Conservation (phyloP, 37 sponge, comb jelly and placozoan genomes). For the Spongilla lacustris region DNA sequence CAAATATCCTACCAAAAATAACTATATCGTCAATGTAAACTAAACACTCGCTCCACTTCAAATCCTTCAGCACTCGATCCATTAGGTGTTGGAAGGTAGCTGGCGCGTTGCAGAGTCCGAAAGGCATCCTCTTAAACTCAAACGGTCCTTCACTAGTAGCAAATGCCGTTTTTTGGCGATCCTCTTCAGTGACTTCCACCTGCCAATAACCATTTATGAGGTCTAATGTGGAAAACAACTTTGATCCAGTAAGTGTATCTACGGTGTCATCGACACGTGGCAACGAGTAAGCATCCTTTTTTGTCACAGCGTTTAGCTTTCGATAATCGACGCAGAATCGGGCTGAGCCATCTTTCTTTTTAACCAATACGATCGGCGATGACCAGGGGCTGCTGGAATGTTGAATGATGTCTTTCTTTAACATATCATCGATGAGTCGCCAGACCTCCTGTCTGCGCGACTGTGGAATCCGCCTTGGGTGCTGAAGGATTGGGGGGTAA, state of each 20-base stretch:
- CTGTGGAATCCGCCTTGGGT: slow-evolving; percentile 39
- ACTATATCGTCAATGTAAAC: slow-evolving; percentile 45
- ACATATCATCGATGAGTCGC: slow-evolving; percentile 32
- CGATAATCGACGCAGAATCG: slow-evolving; percentile 78
- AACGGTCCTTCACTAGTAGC: slow-evolving; percentile 33
- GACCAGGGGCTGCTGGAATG: slow-evolving; percentile 58
- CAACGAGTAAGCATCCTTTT: slow-evolving; percentile 63
- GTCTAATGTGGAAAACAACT: slow-evolving; percentile 44
- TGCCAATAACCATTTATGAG: slow-evolving; percentile 47
- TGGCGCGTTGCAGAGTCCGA: slow-evolving; percentile 47
- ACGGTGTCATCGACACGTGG: too few relatives aligned
- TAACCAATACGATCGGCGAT: slow-evolving; percentile 48
- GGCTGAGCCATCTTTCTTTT: slow-evolving; percentile 44
- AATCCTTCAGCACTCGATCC: slow-evolving; percentile 20
- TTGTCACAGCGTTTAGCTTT: slow-evolving; percentile 52
- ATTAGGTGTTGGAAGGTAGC: slow-evolving; percentile 44
- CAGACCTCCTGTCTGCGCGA: slow-evolving; percentile 23
- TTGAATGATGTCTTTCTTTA: slow-evolving; percentile 40
- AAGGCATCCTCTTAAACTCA: slow-evolving; percentile 57
- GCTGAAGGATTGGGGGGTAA: slow-evolving; percentile 26
- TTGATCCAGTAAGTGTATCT: too few relatives aligned
- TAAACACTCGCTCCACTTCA: slow-evolving; percentile 6
- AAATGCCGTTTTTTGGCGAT: slow-evolving; percentile 52
- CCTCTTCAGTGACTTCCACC: slow-evolving; percentile 9
- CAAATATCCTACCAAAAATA: slow-evolving; percentile 16